phyloP scores from a whole-genome alignment of 2,888 invertebrate genomes.

The Epistrophella euchroma region DNA sequence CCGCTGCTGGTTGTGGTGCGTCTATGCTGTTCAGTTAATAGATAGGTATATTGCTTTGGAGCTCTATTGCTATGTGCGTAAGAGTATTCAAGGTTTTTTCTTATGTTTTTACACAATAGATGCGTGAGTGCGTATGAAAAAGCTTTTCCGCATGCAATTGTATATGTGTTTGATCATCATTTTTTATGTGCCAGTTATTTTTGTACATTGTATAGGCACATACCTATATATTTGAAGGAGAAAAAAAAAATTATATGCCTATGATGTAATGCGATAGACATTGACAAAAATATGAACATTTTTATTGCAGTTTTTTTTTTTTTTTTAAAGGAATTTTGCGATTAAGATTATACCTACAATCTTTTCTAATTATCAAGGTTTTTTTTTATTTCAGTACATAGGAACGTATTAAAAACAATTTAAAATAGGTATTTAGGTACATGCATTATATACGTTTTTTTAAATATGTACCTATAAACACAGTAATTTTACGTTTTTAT shows the following conservation, averaged over 20 bases:
- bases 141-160: constrained; percentile 74
- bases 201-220: constrained; percentile 18
- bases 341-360: neutral
- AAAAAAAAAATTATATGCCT: constrained; percentile 40
- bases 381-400: neutral
- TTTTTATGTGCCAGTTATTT: constrained; percentile 49
- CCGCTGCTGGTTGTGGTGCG: constrained; percentile 11
- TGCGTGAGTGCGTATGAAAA: constrained; percentile 65
- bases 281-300: constrained; percentile 35
- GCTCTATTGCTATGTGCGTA: constrained; percentile 11
- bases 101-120: constrained; percentile 49
- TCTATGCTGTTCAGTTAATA: neutral
- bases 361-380: neutral
- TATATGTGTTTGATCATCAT: constrained; percentile 64
- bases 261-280: constrained; percentile 68
- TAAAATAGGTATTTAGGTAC: too few species aligned
- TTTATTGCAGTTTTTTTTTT: constrained; percentile 24
- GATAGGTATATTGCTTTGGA: neutral
- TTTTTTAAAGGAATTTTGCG: constrained; percentile 36
- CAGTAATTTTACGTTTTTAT: too few species aligned
- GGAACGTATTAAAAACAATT: too few species aligned
- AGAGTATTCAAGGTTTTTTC: constrained; percentile 68
- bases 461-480: too few species aligned
- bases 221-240: constrained; percentile 13
- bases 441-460: too few species aligned